Base-by-base conservation (phyloP, 2,888 invertebrate species). In the Aspidiotus rigidus region DNA sequence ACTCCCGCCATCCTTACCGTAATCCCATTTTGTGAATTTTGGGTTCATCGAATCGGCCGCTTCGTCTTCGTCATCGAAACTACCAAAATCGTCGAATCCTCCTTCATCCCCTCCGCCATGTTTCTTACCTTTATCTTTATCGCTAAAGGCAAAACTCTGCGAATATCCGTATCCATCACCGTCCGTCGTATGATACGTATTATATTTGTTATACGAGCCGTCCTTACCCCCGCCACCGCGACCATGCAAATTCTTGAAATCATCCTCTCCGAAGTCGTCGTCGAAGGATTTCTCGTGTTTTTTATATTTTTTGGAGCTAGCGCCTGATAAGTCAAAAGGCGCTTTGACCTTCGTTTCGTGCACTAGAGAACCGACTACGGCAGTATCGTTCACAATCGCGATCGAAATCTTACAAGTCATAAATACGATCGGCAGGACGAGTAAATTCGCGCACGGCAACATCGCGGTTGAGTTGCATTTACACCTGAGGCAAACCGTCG, bases 161-260 rank as follows among this genome's bases (percentile, higher is more conserved):
- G 80, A 87, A 63, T 85, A 83, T 73, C 86, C 88, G 77, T 86
- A 87, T 75, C 85, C 82, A 77, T 88, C 87, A 0, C 86, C 86
- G 53, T 84, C 85, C 76, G 85, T 86, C 77, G 87, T 87, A 78
- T 87, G 86, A 79, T 80, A 88, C 64, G 86, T 84, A 78, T 87
- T 88, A 75, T 84, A 85, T 74, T 84, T 84, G 77, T 87, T 86
- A 79, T 88, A 88, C 7, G 71, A 67, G 62, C 59, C 59, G 66
- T 71, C 69, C 44, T 69, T 69, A 56, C 63, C 63, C 41, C 69
- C 63, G 41, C 53, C 64, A 10, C 39, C 41, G 9, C 61, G 66
- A 10, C 55, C 63, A 40, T 66, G 40, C 39, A 13, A 28, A 9
- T 39, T 42, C 59, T 61, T 64, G 49, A 56, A 54, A 53, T 67